Evolutionary conservation across 1,140 invertebrate genomes (phyloP).

Genomic region (Oedothorax gibbosus): DNA sequence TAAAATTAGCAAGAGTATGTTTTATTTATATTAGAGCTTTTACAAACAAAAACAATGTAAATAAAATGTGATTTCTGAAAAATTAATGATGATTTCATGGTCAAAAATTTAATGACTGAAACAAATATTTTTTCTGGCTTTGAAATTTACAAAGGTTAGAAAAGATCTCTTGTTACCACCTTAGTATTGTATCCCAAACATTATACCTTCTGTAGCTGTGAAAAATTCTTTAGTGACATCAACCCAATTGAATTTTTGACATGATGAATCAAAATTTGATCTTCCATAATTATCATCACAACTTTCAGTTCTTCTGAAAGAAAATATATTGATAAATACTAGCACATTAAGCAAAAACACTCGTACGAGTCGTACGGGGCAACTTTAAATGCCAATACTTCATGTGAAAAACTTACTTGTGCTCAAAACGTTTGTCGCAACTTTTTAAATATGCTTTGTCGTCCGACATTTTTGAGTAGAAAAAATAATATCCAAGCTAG

Average conservation of each 20-base stretch:
- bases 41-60: too few species aligned
- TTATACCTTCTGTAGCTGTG: slow-evolving; percentile 78
- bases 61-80: neutral
- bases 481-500: too few species aligned
- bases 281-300: neutral
- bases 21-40: too few species aligned
- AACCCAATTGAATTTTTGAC: slow-evolving; percentile 76
- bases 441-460: slow-evolving; percentile 4
- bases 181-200: slow-evolving; percentile 18
- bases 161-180: slow-evolving; percentile 1
- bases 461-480: neutral
- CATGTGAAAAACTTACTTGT: neutral
- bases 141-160: neutral
- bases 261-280: neutral
- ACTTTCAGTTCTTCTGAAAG: neutral
- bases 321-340: neutral
- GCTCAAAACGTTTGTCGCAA: slow-evolving; percentile 14
- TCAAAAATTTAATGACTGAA: too few species aligned
- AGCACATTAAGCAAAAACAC: neutral
- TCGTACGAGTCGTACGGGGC: neutral
- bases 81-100: too few species aligned
- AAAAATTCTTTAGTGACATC: slow-evolving; percentile 84
- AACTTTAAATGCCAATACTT: neutral
- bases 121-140: too few species aligned
- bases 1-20: too few species aligned